These are phyloP conservation scores for Actinia equina DNA, from an alignment of 64 coral and sea anemone genomes.

Conservation along the genomic window DNA sequence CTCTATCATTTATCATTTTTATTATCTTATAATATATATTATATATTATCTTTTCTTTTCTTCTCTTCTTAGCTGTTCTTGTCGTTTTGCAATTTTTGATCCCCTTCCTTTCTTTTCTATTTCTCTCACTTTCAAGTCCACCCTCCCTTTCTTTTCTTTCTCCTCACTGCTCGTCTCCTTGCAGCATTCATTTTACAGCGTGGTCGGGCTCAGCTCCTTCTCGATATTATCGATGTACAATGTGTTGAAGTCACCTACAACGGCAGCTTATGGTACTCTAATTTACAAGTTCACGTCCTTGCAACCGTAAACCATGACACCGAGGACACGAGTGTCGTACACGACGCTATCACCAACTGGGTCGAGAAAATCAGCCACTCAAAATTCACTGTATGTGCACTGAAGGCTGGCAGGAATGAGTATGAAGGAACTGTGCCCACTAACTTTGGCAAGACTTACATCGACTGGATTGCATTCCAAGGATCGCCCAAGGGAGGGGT, in stretches of 20 bases:
- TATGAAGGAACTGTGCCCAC: constrained; percentile 26
- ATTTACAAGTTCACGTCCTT: constrained; percentile 48
- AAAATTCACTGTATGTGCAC: constrained; percentile 53
- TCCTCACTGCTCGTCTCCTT: background rate
- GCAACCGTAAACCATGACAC: constrained; percentile 52
- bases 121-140: background rate
- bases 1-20: too few relatives aligned
- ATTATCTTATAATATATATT: too few relatives aligned
- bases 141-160: background rate
- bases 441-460: constrained; percentile 31
- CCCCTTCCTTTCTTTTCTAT: too few relatives aligned
- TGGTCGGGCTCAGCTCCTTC: constrained; percentile 31
- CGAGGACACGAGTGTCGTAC: constrained; percentile 6
- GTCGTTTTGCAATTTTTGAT: too few relatives aligned
- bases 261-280: constrained; percentile 34
- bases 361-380: constrained; percentile 56
- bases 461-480: constrained; percentile 73
- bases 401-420: constrained; percentile 52
- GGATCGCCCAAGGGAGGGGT: constrained; percentile 50
- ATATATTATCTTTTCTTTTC: too few relatives aligned
- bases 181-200: constrained; percentile 54
- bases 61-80: too few relatives aligned
- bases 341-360: constrained; percentile 63
- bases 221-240: constrained; percentile 38
- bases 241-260: constrained; percentile 49